Percentiles rank a stretch among this genome's conserved stretches.
Conservation (phyloP, 2,113 vertebrate genomes). For the Mungos mungo region DNA sequence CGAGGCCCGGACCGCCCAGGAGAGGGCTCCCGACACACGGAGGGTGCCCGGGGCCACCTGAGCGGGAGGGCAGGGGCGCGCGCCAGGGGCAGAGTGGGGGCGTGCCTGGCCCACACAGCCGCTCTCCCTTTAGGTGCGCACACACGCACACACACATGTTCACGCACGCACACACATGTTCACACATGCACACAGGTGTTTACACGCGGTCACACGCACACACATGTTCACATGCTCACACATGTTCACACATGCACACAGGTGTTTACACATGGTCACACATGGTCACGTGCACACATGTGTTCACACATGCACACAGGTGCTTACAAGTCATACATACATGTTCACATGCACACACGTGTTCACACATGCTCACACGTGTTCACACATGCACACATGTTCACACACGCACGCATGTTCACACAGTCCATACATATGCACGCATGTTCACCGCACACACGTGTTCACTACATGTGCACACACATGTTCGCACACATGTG, state of each 20-base stretch:
- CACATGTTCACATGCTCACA: background rate
- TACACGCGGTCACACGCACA: background rate
- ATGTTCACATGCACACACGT: too few species aligned
- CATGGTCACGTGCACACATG: too few species aligned
- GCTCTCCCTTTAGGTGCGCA: fast-evolving
- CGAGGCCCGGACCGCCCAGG: fast-evolving
- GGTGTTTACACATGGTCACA: background rate
- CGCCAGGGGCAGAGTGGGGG: fast-evolving
- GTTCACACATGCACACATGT: too few species aligned
- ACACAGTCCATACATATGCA: too few species aligned
- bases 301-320: too few species aligned
- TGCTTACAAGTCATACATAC: background rate
- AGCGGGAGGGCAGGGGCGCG: background rate
- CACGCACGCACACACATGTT: too few species aligned
- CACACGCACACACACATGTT: background rate
- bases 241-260: background rate
- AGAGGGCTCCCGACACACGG: background rate
- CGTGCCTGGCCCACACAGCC: too few species aligned
- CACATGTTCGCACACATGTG: background rate
- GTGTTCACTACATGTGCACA: background rate
- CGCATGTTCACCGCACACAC: too few species aligned
- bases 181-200: background rate
- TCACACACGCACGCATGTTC: too few species aligned
- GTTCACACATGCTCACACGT: too few species aligned
- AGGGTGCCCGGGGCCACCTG: fast-evolving